Evolutionary conservation across 2,113 vertebrate genomes (phyloP).

Genomic region (Phoxinus phoxinus): DNA sequence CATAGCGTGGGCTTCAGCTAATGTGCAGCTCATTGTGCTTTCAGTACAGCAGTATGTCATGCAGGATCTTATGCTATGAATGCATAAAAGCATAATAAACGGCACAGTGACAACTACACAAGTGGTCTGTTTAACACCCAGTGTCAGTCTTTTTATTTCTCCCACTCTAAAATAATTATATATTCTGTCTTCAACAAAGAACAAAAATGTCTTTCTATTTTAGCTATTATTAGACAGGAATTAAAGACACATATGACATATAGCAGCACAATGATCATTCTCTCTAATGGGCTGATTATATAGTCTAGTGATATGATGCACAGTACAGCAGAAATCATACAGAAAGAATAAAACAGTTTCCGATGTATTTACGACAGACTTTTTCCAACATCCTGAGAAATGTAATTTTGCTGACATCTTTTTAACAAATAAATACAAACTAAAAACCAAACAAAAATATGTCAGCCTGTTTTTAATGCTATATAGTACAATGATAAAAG

Average conservation of each 20-base stretch:
- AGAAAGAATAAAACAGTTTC: not conserved
- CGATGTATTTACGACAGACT: not conserved
- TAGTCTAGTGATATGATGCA: not conserved
- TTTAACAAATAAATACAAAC: not conserved
- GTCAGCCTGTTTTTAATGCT: not conserved
- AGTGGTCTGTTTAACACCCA: not conserved
- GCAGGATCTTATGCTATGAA: not conserved
- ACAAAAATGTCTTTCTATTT: not conserved
- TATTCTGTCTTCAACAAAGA: not conserved
- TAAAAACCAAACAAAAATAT: no score
- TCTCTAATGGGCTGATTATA: not conserved
- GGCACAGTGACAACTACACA: not conserved
- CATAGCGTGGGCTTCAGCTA: not conserved
- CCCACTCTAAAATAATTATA: not conserved
- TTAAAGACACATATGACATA: not conserved
- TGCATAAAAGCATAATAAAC: constrained; percentile 2
- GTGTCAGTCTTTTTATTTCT: not conserved
- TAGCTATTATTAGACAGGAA: not conserved
- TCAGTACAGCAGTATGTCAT: not conserved
- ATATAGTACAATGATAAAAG: not conserved
- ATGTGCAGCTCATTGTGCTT: not conserved
- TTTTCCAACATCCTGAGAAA: not conserved
- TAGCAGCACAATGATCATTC: not conserved
- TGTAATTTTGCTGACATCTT: not conserved
- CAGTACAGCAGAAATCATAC: not conserved